A percentile compares a stretch with the other conserved stretches of the same genome.
Evolutionary conservation across 2,113 vertebrate genomes (phyloP).

Genomic region (Hystrix cristata): DNA sequence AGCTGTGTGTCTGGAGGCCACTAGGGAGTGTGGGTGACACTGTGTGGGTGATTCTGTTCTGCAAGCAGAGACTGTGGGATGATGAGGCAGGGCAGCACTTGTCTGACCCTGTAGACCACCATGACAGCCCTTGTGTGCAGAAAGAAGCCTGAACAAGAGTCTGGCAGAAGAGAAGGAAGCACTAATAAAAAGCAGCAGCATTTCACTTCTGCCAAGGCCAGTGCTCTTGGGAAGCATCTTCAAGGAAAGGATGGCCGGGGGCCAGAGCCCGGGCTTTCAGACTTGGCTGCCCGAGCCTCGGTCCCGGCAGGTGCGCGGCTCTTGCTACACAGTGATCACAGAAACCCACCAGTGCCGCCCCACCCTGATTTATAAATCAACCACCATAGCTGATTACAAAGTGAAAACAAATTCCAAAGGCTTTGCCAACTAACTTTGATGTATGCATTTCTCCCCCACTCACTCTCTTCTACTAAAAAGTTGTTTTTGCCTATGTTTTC

Average conservation of each 20-base stretch:
- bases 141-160: background rate
- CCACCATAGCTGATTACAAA: background rate
- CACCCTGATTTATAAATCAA: background rate
- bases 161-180: conserved; percentile 29
- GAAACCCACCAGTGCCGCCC: background rate
- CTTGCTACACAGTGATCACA: background rate
- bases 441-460: background rate
- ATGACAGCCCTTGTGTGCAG: background rate
- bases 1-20: background rate
- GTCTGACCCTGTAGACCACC: background rate
- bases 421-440: conserved; percentile 23
- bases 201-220: conserved; percentile 50
- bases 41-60: background rate
- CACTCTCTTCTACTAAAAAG: background rate
- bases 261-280: conserved; percentile 42
- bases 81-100: background rate
- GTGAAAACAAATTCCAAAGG: background rate
- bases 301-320: background rate
- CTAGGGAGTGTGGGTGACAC: background rate
- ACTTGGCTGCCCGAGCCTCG: background rate
- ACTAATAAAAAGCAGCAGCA: conserved; percentile 62
- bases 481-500: conserved; percentile 33
- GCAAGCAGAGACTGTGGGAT: background rate
- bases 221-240: conserved; percentile 50
- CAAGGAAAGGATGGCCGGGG: conserved; percentile 69